Evolutionary conservation across 64 coral and sea anemone species (phyloP).

Genomic region (Stylophora pistillata): DNA sequence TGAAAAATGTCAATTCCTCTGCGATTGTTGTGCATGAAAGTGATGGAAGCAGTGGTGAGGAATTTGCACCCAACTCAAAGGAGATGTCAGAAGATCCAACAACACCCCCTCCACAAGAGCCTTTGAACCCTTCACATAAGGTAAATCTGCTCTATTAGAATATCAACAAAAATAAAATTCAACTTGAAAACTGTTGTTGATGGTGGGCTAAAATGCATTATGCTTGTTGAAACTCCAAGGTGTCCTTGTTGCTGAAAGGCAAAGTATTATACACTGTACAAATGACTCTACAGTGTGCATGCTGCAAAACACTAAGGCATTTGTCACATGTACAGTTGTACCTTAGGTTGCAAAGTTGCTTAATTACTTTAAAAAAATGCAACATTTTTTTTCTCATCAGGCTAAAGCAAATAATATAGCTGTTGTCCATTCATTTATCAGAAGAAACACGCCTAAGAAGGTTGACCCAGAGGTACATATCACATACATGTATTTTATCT

Average conservation of each 20-base stretch:
- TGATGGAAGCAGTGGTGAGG: conserved; percentile 1
- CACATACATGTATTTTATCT: too few species aligned
- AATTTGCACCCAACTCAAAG: neutral
- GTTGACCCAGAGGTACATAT: conserved; percentile 67
- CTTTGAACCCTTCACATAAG: conserved; percentile 13
- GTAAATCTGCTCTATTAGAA: neutral
- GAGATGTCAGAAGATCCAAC: neutral
- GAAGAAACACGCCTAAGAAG: conserved; percentile 87
- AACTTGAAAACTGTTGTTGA: too few species aligned
- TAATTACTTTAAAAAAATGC: neutral
- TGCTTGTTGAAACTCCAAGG: too few species aligned
- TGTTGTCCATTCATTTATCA: conserved; percentile 83
- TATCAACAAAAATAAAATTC: neutral
- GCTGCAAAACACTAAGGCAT: too few species aligned
- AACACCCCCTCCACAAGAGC: conserved; percentile 9
- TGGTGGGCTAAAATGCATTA: too few species aligned
- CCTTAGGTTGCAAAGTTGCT: neutral
- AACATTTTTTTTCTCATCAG: neutral
- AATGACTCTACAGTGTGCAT: too few species aligned
- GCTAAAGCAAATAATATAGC: conserved; percentile 65
- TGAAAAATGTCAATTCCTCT: neutral
- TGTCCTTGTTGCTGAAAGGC: too few species aligned
- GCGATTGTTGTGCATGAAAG: neutral
- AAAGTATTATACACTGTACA: too few species aligned
- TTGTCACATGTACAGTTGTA: neutral